Evolutionary conservation across 2,113 vertebrate genomes (phyloP).

Genomic region (Lasiurus cinereus): DNA sequence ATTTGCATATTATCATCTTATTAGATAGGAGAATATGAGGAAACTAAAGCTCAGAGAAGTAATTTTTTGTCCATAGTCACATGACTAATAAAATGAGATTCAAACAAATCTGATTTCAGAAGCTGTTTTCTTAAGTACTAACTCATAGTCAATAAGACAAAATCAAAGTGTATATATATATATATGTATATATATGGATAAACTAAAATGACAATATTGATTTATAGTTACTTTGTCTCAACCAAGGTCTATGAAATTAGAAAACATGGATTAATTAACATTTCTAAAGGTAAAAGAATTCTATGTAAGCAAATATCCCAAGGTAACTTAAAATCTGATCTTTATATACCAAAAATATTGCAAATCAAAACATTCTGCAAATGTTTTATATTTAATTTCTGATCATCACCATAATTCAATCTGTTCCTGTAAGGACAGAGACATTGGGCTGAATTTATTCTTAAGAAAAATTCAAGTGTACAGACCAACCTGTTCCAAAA

Average conservation of each 20-base stretch:
- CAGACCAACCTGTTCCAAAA: conserved; percentile 3
- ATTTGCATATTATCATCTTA: too few relatives aligned
- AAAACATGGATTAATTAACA: conserved; percentile 36
- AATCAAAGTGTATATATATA: background rate
- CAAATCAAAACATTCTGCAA: background rate
- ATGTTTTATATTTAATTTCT: background rate
- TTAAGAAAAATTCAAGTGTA: conserved; percentile 31
- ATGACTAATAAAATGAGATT: background rate
- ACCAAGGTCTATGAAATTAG: conserved; percentile 12
- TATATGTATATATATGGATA: background rate
- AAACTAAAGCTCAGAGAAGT: background rate
- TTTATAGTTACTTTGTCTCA: background rate
- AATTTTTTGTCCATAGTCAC: background rate
- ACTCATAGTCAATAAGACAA: background rate
- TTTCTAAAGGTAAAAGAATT: conserved; percentile 30
- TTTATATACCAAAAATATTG: background rate
- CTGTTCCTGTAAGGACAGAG: background rate
- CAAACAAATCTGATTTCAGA: background rate
- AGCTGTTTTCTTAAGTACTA: background rate
- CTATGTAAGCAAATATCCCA: background rate
- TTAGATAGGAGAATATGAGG: background rate
- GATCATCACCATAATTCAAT: background rate
- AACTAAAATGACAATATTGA: conserved; percentile 20
- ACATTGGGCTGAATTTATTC: background rate
- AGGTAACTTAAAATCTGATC: conserved; percentile 8